A percentile compares a stretch with the other conserved stretches of the same genome.
Evolutionary conservation across 1,140 invertebrate genomes (phyloP).

Genomic region (Nebria ingens): DNA sequence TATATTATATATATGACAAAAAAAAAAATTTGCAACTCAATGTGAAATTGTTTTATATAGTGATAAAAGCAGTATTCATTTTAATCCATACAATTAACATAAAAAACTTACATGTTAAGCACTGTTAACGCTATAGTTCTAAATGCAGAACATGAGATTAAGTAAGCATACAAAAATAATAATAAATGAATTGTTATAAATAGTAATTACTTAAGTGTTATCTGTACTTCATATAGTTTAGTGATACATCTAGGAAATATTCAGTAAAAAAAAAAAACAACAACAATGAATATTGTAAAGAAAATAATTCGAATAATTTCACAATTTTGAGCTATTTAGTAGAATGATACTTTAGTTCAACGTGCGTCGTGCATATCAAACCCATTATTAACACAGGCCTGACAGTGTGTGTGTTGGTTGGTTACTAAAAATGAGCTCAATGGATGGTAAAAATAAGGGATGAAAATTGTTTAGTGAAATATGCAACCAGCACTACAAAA

Average conservation of each 20-base stretch:
- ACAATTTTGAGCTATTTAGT: constrained; percentile 5
- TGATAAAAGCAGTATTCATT: constrained; percentile 17
- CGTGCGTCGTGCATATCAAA: constrained; percentile 2
- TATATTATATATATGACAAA: constrained; percentile 9
- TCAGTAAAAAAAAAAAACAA: background rate
- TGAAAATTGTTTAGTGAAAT: no score
- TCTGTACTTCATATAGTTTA: constrained; percentile 35
- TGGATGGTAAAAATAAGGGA: no score
- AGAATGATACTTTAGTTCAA: background rate
- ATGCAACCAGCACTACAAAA: no score
- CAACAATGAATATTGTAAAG: background rate
- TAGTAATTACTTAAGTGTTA: constrained; percentile 34
- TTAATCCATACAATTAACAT: background rate
- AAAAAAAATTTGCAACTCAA: constrained; percentile 21
- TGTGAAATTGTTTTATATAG: constrained; percentile 24
- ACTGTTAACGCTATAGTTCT: constrained; percentile 30
- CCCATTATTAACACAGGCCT: background rate
- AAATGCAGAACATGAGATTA: constrained; percentile 24
- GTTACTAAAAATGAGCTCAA: no score
- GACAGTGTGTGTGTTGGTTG: background rate
- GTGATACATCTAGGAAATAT: constrained; percentile 22
- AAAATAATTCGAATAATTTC: background rate
- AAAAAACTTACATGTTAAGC: constrained; percentile 24
- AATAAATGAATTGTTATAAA: constrained; percentile 32
- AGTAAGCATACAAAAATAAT: constrained; percentile 19